Evolutionary conservation across 2,888 invertebrate species (phyloP).

Genomic region (Cosmopolites sordidus): DNA sequence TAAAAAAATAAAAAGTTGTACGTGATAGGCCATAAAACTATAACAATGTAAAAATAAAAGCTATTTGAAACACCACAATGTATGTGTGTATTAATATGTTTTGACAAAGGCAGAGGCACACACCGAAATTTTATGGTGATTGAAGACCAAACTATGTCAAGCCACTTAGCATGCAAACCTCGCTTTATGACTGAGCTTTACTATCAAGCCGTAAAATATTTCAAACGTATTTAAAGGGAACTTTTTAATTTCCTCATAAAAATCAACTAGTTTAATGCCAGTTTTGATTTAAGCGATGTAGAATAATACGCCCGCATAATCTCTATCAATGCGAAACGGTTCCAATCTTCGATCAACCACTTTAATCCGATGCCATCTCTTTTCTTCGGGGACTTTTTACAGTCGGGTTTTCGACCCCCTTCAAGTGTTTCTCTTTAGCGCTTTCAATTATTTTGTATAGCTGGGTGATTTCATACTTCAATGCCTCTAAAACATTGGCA

Average conservation of each 20-base stretch:
- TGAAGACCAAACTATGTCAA: slow-evolving; percentile 46
- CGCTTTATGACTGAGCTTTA: slow-evolving; percentile 44
- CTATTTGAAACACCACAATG: slow-evolving; percentile 32
- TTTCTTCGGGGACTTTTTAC: slow-evolving; percentile 25
- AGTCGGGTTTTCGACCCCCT: slow-evolving; percentile 23
- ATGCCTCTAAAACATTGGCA: no score
- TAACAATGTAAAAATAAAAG: slow-evolving; percentile 35
- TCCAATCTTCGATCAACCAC: slow-evolving; percentile 23
- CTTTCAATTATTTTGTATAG: not conserved
- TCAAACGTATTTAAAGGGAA: slow-evolving; percentile 47
- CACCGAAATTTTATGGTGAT: slow-evolving; percentile 46
- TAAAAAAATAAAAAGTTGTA: slow-evolving; percentile 20
- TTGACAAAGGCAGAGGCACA: slow-evolving; percentile 39
- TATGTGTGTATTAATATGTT: slow-evolving; percentile 41
- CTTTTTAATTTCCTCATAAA: slow-evolving; percentile 47
- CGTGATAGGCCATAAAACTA: slow-evolving; percentile 27
- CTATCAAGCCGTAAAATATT: slow-evolving; percentile 45
- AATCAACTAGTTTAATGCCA: slow-evolving; percentile 46
- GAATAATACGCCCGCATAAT: slow-evolving; percentile 36
- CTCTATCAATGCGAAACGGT: slow-evolving; percentile 22
- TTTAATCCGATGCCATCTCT: slow-evolving; percentile 23
- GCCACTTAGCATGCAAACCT: slow-evolving; percentile 44
- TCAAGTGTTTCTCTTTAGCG: slow-evolving; percentile 37
- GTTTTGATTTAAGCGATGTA: slow-evolving; percentile 43
- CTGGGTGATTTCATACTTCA: no score